Evolutionary conservation across 2,888 invertebrate species (phyloP).

Genomic region (Philonicus albiceps): DNA sequence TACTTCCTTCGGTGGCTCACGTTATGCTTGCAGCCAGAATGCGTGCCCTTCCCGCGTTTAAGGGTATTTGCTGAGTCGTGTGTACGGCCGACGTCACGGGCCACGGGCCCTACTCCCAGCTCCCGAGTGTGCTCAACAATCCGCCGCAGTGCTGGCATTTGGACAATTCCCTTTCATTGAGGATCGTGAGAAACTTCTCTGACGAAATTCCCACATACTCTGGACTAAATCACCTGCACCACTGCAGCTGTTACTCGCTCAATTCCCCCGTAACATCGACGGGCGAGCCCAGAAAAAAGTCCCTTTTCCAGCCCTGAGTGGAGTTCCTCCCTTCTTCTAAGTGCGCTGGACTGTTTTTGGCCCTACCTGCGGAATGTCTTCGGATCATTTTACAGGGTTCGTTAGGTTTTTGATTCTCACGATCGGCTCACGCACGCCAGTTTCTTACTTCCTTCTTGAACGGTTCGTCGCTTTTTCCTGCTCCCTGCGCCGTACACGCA

Average conservation of each 20-base stretch:
- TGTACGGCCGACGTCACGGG: neutral
- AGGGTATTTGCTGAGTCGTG: constrained; percentile 21
- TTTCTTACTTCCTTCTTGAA: constrained; percentile 35
- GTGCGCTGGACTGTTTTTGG: neutral
- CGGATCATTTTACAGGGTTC: constrained; percentile 22
- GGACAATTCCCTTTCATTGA: constrained; percentile 34
- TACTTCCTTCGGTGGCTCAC: neutral
- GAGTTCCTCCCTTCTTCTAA: neutral
- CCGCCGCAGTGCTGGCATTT: constrained; percentile 5
- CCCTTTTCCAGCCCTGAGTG: neutral
- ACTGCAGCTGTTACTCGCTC: constrained; percentile 47
- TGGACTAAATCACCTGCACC: constrained; percentile 50
- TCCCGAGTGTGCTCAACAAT: constrained; percentile 26
- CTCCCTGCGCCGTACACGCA: neutral
- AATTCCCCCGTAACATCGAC: constrained; percentile 31
- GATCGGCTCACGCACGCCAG: constrained; percentile 36
- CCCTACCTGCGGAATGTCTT: neutral
- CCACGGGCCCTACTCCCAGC: neutral
- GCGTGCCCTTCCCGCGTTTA: constrained; percentile 35
- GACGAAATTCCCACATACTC: constrained; percentile 62
- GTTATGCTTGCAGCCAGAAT: constrained; percentile 17
- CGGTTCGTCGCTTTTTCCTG: constrained; percentile 13
- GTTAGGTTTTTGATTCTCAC: constrained; percentile 13
- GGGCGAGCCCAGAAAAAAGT: neutral
- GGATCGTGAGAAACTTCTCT: constrained; percentile 64